These are phyloP conservation scores for Listronotus oregonensis DNA, from an alignment of 1,140 invertebrate genomes.

Conservation along the genomic window DNA sequence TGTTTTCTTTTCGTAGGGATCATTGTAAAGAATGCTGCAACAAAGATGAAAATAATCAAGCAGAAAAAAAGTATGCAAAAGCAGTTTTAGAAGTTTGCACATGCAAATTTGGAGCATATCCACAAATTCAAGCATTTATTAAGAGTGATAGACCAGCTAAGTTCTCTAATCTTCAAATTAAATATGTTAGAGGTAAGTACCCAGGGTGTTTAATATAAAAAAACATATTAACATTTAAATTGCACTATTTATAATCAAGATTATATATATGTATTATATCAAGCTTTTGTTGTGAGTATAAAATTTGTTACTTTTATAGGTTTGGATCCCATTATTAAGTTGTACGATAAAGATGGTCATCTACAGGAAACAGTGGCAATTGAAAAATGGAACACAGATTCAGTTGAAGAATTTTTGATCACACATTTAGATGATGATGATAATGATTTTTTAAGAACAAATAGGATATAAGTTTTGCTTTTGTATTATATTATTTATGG, in stretches of 20 bases:
- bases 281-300: no score
- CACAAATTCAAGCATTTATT: constrained; percentile 94
- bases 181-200: constrained; percentile 76
- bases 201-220: no score
- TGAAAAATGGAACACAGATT: constrained; percentile 96
- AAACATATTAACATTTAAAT: no score
- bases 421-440: constrained; percentile 73
- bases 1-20: constrained; percentile 58
- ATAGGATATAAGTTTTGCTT: constrained; percentile 45
- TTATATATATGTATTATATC: no score
- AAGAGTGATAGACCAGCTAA: constrained; percentile 84
- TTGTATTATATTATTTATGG: no score
- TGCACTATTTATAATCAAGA: no score
- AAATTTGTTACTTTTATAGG: constrained; percentile 50
- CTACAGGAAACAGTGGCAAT: constrained; percentile 88
- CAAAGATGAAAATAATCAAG: constrained; percentile 64
- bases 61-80: constrained; percentile 77
- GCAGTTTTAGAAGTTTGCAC: constrained; percentile 91
- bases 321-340: constrained; percentile 89
- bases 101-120: constrained; percentile 94
- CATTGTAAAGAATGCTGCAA: constrained; percentile 79
- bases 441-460: constrained; percentile 66
- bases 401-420: constrained; percentile 90
- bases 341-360: constrained; percentile 82
- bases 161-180: constrained; percentile 87